Evolutionary conservation across 2,113 vertebrate genomes (phyloP), one percentile per base, ranked within the genome.

Genomic region (Sialia sialis): DNA sequence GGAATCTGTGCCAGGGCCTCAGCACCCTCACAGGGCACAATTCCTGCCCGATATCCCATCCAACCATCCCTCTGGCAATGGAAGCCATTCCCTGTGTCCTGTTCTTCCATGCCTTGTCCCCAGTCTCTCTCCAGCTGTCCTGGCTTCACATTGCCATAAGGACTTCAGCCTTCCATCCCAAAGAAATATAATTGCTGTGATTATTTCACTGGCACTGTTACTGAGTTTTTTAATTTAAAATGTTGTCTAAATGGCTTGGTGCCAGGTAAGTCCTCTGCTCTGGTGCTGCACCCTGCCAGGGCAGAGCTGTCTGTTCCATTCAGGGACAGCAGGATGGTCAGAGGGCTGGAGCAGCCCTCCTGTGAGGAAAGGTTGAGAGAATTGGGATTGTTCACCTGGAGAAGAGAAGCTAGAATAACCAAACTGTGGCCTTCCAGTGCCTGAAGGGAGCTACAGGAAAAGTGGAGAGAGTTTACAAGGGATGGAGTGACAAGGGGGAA

Each of bases 51-150:
- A 8, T 1, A 3, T 55, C 49, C 69, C 82, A 41, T 1, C 60
- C 8, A 7, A 0, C 16, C 51, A 46, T 41, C 44, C 44, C 82
- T 27, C 34, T 41, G 34, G 15, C 69, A 55, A 0, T 74, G 52
- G 58, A 7, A 75, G 36, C 72, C 44, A 77, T 77, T 60, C 63
- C 44, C 38, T 18, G 19, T 4, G 20, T 58, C 17, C 63, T 68
- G 72, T n/a, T 44, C 15, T 73, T n/a, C 46, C 63, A 52, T 1
- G 1, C 44, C 63, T 44, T 60, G 73, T 38, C 22, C 32, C 27
- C 5, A 51, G 46, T 19, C 38, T n/a, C 55, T 86, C 73, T 77
- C 2, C 46, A 68, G 46, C 32, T 68, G 22, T 77, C 54, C 60
- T 75, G 83, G 21, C 21, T 41, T n/a, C 74, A 26, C 1, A 0